Base-by-base conservation (phyloP, 53 echinoderm and acorn worm species). In the Astropecten irregularis region DNA sequence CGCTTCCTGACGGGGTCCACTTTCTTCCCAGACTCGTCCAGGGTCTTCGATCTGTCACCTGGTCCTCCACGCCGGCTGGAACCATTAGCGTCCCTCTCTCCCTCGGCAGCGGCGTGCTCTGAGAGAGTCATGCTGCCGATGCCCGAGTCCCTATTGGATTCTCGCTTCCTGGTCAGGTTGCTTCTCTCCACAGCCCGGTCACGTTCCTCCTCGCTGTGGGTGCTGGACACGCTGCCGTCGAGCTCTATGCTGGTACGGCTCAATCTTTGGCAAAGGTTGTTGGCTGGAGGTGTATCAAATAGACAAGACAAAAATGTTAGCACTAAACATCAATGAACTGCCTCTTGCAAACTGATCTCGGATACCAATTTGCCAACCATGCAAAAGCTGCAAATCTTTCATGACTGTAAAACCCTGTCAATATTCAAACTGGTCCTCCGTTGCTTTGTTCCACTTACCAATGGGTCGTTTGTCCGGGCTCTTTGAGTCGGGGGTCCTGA, bases 41-140 rank as follows among this genome's bases (percentile, higher is more conserved):
- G 32, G 40, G 37, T 40, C 74, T 57, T 55, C 22, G 9, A 19
- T 27, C 74, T 37, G 16, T 74, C 74, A 33, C 51, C 30, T 49
- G 49, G 29, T 25, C 35, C 34, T 21, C 54, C 35, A 29, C 74
- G 74, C 1, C 81, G 58, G 49, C 66, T 19, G 6, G 65, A 62
- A 10, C 36, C 81, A 11, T 42, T 68, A 21, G 61, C 88, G 21
- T 86, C 44, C 70, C 71, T n/a, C 40, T 84, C 46, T 44, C 53
- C 48, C 6, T 62, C 81, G 1, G 55, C 25, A 20, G 56, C 28
- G 30, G 89, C 88, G 63, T 95, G 67, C 21, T 83, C 94, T 7
- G 95, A 88, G 16, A 95, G 83, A 19, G 90, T 95, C 95, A 95
- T 95, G 87, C 95, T 95, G 20, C 95, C 95, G 49, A 95, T 95